Evolutionary conservation across 92 coral and sea anemone species (phyloP).

Genomic region (Actinostola sp.): DNA sequence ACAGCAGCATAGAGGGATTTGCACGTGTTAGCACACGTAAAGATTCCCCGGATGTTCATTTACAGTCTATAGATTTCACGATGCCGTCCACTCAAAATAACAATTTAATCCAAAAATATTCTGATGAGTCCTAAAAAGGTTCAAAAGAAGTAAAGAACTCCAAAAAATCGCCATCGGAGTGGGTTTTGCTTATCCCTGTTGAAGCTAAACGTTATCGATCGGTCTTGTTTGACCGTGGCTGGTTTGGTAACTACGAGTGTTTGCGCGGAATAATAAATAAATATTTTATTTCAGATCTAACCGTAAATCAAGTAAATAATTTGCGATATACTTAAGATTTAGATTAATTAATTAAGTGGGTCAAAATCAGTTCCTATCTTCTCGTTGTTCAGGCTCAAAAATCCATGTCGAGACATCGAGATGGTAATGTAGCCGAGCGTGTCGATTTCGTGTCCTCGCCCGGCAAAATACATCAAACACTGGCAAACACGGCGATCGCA

Average conservation of each 20-base stretch:
- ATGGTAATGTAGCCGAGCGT: constrained; percentile 12
- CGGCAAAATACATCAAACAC: constrained; percentile 18
- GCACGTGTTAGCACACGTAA: constrained; percentile 94
- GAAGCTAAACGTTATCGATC: neutral
- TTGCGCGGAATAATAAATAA: constrained; percentile 37
- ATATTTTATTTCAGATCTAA: constrained; percentile 7
- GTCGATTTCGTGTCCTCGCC: constrained; percentile 31
- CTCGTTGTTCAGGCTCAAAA: neutral
- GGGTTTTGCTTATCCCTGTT: neutral
- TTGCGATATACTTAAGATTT: constrained; percentile 10
- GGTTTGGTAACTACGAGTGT: constrained; percentile 28
- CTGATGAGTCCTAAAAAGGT: neutral
- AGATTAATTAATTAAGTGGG: constrained; percentile 18
- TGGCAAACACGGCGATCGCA: constrained; percentile 11
- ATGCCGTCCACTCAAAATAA: constrained; percentile 21
- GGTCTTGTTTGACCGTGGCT: constrained; percentile 10
- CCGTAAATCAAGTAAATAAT: constrained; percentile 3
- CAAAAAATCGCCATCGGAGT: neutral
- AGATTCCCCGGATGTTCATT: constrained; percentile 94
- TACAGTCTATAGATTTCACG: constrained; percentile 26
- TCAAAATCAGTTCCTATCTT: neutral
- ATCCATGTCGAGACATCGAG: neutral
- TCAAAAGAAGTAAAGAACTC: neutral
- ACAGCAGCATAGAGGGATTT: constrained; percentile 70
- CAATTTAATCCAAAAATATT: constrained; percentile 9